phyloP scores from a whole-genome alignment of 1,140 invertebrate genomes.

The Heliconius himera region DNA sequence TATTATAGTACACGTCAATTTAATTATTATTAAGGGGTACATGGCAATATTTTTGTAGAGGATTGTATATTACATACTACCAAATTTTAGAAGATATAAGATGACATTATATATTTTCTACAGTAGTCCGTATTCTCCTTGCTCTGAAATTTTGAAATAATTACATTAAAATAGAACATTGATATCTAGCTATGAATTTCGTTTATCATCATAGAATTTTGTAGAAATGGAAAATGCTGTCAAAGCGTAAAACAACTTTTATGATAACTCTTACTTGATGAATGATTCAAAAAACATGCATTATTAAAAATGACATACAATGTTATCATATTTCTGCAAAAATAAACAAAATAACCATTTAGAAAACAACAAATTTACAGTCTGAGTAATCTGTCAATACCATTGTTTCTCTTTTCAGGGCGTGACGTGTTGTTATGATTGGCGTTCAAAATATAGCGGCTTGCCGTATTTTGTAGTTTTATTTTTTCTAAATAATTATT shows the following conservation, averaged over 20 bases:
- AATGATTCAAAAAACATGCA: too few species aligned
- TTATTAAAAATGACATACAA: too few species aligned
- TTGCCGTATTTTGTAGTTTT: too few species aligned
- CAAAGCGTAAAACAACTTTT: background rate
- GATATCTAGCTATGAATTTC: background rate
- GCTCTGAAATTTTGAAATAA: slow-evolving; percentile 15
- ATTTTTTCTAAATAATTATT: too few species aligned
- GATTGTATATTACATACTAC: slow-evolving; percentile 17
- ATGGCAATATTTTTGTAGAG: slow-evolving; percentile 13
- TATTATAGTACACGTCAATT: background rate
- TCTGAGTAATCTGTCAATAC: too few species aligned
- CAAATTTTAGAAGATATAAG: slow-evolving; percentile 24
- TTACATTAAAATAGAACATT: background rate
- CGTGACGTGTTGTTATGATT: too few species aligned
- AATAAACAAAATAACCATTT: too few species aligned
- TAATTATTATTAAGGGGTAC: background rate
- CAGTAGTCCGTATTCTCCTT: background rate
- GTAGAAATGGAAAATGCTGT: background rate
- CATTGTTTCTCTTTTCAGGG: too few species aligned
- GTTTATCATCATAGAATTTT: background rate
- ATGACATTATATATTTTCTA: slow-evolving; percentile 24
- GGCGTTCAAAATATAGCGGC: too few species aligned
- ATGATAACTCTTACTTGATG: too few species aligned
- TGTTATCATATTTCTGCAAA: too few species aligned
- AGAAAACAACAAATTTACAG: too few species aligned